A percentile compares a stretch with the other conserved stretches of the same genome.
Conservation (phyloP, 2,888 invertebrate genomes). For the Dromius quadrimaculatus region DNA sequence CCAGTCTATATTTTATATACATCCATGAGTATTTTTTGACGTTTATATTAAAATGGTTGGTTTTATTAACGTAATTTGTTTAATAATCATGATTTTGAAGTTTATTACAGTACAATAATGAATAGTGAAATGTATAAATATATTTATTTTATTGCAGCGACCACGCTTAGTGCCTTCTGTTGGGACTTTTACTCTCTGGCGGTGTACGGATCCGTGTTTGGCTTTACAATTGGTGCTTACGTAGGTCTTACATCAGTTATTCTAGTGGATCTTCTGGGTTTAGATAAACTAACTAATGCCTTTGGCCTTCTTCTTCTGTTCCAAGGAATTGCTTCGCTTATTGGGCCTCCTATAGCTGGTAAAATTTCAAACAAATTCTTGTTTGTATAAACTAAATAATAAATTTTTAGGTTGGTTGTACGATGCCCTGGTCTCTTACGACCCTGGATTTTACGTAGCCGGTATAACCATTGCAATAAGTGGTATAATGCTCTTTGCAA, state of each 20-base stretch:
- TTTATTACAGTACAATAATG: not conserved
- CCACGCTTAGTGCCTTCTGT: slow-evolving; percentile 83
- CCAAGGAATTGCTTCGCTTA: slow-evolving; percentile 92
- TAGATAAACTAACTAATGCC: slow-evolving; percentile 94
- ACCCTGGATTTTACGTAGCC: slow-evolving; percentile 89
- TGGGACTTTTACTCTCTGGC: slow-evolving; percentile 79
- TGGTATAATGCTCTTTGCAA: slow-evolving; percentile 88
- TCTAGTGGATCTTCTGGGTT: slow-evolving; percentile 92
- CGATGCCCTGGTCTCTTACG: slow-evolving; percentile 82
- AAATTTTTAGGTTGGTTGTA: slow-evolving; percentile 80
- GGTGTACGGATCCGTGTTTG: slow-evolving; percentile 84
- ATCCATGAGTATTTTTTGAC: not conserved
- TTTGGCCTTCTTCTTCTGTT: slow-evolving; percentile 93
- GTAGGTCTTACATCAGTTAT: slow-evolving; percentile 97
- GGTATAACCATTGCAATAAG: slow-evolving; percentile 88
- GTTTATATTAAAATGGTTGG: too few species aligned
- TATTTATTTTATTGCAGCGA: slow-evolving; percentile 73
- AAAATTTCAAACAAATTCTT: slow-evolving; percentile 58
- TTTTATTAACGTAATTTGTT: too few species aligned
- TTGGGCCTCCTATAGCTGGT: slow-evolving; percentile 96
- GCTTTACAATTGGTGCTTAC: slow-evolving; percentile 94
- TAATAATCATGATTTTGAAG: not conserved
- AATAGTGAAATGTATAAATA: not conserved
- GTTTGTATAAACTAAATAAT: slow-evolving; percentile 27
- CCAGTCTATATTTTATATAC: not conserved